These are phyloP conservation scores for Oryctes rhinoceros DNA, from an alignment of 1,140 invertebrate species.

Conservation along the genomic window DNA sequence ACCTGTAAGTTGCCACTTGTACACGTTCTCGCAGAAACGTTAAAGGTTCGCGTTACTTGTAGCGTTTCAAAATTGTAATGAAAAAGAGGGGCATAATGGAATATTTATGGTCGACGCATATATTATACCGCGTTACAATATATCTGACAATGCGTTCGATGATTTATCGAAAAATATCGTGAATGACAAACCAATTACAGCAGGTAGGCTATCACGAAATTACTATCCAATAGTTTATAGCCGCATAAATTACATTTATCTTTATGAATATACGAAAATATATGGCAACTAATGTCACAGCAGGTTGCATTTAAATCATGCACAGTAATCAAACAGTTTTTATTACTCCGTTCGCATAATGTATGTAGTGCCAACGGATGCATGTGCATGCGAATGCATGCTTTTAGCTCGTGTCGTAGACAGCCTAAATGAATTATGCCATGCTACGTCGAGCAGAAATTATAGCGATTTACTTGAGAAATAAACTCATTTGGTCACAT, in stretches of 20 bases:
- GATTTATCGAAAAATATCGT: constrained; percentile 48
- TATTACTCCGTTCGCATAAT: constrained; percentile 13
- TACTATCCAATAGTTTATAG: constrained; percentile 54
- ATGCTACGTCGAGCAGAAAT: too few relatives aligned
- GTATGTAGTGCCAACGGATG: constrained; percentile 26
- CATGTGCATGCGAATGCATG: constrained; percentile 10
- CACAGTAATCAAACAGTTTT: constrained; percentile 42
- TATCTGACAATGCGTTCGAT: constrained; percentile 35
- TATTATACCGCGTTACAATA: constrained; percentile 2
- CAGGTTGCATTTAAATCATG: constrained; percentile 53
- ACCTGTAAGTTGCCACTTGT: too few relatives aligned
- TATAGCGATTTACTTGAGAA: too few relatives aligned
- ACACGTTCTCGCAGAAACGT: neutral
- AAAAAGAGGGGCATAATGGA: constrained; percentile 31
- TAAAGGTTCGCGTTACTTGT: neutral
- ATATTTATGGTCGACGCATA: constrained; percentile 13
- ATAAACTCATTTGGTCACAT: too few relatives aligned
- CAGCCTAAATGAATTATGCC: neutral
- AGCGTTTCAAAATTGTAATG: neutral
- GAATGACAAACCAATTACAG: constrained; percentile 57
- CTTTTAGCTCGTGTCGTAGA: neutral
- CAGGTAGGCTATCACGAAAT: constrained; percentile 52
- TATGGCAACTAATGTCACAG: constrained; percentile 51
- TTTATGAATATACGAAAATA: constrained; percentile 57
- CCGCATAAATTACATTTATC: constrained; percentile 55